phyloP scores from a whole-genome alignment of 2,888 invertebrate genomes.

The Eupithecia tripunctaria region DNA sequence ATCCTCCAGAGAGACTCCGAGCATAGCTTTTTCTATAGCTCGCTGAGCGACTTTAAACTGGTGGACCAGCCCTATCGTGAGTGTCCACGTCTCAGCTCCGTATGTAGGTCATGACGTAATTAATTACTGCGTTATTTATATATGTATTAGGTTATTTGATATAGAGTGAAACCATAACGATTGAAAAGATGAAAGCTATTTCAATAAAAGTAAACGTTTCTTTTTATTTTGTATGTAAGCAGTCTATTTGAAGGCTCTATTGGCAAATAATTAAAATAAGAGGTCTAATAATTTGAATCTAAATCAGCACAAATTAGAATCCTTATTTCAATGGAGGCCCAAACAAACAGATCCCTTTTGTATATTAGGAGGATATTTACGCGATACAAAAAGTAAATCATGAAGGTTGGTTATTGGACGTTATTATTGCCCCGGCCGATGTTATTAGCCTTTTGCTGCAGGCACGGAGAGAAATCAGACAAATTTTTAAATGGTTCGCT shows the following conservation, averaged over 20 bases:
- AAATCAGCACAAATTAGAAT: constrained; percentile 3
- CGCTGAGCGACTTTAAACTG: too few relatives aligned
- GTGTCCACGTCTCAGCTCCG: too few relatives aligned
- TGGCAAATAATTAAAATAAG: background rate
- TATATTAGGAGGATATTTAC: constrained; percentile 48
- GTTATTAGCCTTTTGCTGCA: constrained; percentile 62
- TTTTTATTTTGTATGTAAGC: background rate
- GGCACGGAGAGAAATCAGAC: constrained; percentile 32
- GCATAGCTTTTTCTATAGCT: too few relatives aligned
- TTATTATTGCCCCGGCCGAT: constrained; percentile 69
- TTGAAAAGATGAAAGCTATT: background rate
- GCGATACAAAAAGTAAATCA: constrained; percentile 72
- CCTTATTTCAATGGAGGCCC: background rate
- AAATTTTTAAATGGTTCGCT: constrained; percentile 3
- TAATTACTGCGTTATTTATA: too few relatives aligned
- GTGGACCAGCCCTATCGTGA: too few relatives aligned
- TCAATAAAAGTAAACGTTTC: background rate
- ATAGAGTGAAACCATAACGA: background rate
- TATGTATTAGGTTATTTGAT: background rate
- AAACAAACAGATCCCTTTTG: constrained; percentile 14
- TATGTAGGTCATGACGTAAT: too few relatives aligned
- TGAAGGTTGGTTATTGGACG: constrained; percentile 73
- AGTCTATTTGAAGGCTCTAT: background rate
- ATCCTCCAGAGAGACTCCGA: too few relatives aligned
- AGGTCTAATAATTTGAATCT: background rate